Evolutionary conservation across 2,888 invertebrate genomes (phyloP).

Genomic region (Griposia aprilina): DNA sequence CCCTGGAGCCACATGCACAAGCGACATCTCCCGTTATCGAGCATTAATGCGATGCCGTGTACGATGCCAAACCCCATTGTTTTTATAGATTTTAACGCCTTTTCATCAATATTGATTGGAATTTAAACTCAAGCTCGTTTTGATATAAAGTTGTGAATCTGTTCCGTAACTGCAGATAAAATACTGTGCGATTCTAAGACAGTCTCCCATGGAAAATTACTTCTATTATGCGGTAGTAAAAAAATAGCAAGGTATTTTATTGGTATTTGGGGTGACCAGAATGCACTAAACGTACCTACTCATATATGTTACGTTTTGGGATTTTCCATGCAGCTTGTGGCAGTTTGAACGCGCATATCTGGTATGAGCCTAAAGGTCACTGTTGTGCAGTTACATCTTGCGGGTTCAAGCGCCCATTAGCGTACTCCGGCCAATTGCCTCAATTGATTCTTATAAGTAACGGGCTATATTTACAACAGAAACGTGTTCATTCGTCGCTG

Average conservation of each 20-base stretch:
- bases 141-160: conserved; percentile 1
- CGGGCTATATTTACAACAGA: conserved; percentile 8
- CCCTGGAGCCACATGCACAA: background rate
- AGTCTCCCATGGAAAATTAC: background rate
- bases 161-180: background rate
- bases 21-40: background rate
- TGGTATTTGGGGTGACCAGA: conserved; percentile 9
- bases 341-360: conserved; percentile 8
- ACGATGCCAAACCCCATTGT: background rate
- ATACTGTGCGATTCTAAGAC: background rate
- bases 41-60: background rate
- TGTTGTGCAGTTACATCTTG: conserved; percentile 18
- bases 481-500: conserved; percentile 1
- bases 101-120: background rate
- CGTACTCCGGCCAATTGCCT: conserved; percentile 18
- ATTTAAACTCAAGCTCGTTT: no score
- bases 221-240: background rate
- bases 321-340: background rate
- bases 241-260: background rate
- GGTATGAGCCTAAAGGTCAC: background rate
- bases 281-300: background rate
- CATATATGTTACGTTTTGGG: background rate
- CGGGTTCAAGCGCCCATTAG: conserved; percentile 19
- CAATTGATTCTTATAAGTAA: conserved; percentile 31
- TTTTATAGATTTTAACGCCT: background rate